phyloP scores from a whole-genome alignment of 2,797 vertebrate species.

The Benthosema pterotum region DNA sequence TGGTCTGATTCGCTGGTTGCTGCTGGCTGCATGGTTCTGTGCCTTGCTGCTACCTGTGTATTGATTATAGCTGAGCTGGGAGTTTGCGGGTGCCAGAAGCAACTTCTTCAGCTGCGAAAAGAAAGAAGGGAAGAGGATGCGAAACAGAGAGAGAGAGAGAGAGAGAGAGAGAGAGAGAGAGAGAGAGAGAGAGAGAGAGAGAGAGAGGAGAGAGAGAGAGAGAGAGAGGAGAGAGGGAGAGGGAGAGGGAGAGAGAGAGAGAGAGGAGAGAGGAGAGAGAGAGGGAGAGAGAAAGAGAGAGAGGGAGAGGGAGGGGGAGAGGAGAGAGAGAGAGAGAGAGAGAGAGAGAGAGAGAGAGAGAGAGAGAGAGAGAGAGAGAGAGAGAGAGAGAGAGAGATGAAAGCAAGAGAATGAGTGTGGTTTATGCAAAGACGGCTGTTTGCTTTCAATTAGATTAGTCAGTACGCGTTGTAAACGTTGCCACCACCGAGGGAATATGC shows the following conservation, averaged over 20 bases:
- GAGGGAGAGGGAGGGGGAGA: no score
- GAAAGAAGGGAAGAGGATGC: no score
- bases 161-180: not conserved
- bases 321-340: not conserved
- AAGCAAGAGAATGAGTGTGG: no score
- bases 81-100: constrained; percentile 97
- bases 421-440: no score
- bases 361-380: constrained; percentile 15
- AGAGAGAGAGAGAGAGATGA: no score
- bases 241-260: constrained; percentile 19
- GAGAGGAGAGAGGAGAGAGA: not conserved
- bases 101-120: constrained; percentile 96
- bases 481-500: no score
- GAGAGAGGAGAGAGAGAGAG: constrained; percentile 55
- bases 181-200: no score
- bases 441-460: no score
- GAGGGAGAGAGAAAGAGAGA: not conserved
- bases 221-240: constrained; percentile 11
- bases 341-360: not conserved
- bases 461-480: no score
- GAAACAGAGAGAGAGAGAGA: constrained; percentile 55
- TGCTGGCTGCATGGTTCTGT: constrained; percentile 94
- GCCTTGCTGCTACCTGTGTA: constrained; percentile 96
- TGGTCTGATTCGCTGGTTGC: constrained; percentile 96
- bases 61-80: constrained; percentile 99